These are phyloP conservation scores for Eurytoma californica DNA, from an alignment of 2,888 invertebrate genomes.

Conservation along the genomic window DNA sequence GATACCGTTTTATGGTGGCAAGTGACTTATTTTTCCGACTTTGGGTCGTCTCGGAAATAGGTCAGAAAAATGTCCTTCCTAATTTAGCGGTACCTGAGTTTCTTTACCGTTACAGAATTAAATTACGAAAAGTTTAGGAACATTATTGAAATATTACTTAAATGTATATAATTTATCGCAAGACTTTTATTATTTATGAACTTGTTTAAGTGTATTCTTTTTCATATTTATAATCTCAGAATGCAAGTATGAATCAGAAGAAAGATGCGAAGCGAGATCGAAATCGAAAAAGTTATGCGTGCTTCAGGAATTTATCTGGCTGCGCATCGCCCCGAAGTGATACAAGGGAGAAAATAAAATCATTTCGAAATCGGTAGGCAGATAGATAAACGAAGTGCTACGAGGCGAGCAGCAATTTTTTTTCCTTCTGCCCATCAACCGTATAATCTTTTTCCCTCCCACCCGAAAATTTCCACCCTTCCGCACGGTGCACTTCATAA, in stretches of 20 bases:
- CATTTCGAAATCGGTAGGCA: constrained; percentile 21
- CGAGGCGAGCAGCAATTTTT: constrained; percentile 38
- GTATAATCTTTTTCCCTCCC: constrained; percentile 20
- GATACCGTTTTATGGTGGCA: constrained; percentile 30
- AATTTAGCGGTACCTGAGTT: no score
- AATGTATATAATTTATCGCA: no score
- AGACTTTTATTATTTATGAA: no score
- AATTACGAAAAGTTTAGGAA: no score
- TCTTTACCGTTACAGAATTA: no score
- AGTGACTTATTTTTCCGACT: constrained; percentile 21
- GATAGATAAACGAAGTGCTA: constrained; percentile 42
- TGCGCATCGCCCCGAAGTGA: constrained; percentile 12
- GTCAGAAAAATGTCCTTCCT: constrained; percentile 14
- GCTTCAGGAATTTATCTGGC: constrained; percentile 23
- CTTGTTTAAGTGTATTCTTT: no score
- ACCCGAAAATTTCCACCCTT: constrained; percentile 10
- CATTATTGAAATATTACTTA: no score
- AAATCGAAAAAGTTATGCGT: constrained; percentile 34
- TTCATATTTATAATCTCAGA: no score
- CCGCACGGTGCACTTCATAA: constrained; percentile 11
- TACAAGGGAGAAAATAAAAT: constrained; percentile 15
- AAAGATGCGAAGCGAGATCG: constrained; percentile 25
- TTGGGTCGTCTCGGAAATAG: constrained; percentile 14
- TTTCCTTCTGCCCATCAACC: constrained; percentile 21
- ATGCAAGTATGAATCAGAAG: background rate